Evolutionary conservation across 2,797 vertebrate species (phyloP), one percentile per base, ranked within the genome.

Genomic region (Neoniphon sammara): DNA sequence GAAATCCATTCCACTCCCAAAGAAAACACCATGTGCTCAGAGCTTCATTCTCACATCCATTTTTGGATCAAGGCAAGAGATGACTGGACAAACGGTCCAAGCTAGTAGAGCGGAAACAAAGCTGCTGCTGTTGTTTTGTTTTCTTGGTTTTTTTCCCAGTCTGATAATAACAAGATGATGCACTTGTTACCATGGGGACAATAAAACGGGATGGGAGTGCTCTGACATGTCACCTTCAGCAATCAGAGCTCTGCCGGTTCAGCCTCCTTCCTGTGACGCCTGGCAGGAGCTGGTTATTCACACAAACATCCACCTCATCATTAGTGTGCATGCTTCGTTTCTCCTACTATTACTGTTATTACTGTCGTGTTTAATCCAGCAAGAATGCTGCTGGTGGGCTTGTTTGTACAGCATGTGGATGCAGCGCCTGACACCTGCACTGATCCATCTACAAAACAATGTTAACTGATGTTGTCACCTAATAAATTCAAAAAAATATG

Each of bases 131-230:
- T 23, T 77, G 25, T 3, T 69, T 52, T 77, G 23, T 69, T 83
- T 69, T 78, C 69, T 65, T 42, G n/a, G n/a, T n/a, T n/a, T n/a
- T n/a, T n/a, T n/a, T n/a, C n/a, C n/a, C n/a, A n/a, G n/a, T 31
- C 55, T 31, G 30, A 44, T 66, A 72, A 70, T 74, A 81, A 82
- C 66, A 64, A 65, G 66, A 83, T 80, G 68, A 88, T 80, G 67
- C 70, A 67, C 73, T 72, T 66, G 84, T 80, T 84, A 66, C 85
- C 84, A 85, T 80, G 68, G 85, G 77, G 83, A 90, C 80, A 59
- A 65, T 77, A 59, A 84, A 83, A 83, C 62, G 9, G 50, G 50
- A 25, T 6, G 53, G 12, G 30, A 12, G 21, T 30, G 11, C 10
- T 34, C 27, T 14, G 39, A 25, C 34, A 18, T 47, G 66, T 73